Conservation (phyloP, 30 jellyfish, hydroid and myxozoan genomes). For the Catostylus mosaicus region DNA sequence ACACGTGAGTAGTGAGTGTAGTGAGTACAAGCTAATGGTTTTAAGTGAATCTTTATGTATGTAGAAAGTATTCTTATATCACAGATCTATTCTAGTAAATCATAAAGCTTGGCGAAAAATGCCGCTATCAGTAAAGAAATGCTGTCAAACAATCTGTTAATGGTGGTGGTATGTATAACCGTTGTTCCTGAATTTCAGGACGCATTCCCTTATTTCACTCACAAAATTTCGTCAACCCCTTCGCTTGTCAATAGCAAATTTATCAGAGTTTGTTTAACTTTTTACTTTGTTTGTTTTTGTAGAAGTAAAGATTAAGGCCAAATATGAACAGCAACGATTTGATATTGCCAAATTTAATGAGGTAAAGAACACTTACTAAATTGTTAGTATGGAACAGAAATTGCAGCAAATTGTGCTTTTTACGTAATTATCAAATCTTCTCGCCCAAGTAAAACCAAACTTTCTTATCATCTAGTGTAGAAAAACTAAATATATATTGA, state of each 20-base stretch:
- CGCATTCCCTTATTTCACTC: not conserved
- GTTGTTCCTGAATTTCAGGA: not conserved
- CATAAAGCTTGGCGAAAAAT: constrained; percentile 13
- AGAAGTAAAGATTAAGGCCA: constrained; percentile 20
- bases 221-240: constrained; percentile 19
- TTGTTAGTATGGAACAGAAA: too few relatives aligned
- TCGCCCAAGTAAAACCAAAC: too few relatives aligned
- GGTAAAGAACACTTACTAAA: constrained; percentile 25
- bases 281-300: not conserved
- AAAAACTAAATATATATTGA: too few relatives aligned
- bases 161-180: constrained; percentile 27
- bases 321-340: constrained; percentile 1
- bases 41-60: not conserved
- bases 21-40: too few relatives aligned
- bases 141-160: not conserved
- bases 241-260: not conserved
- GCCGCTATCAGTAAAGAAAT: not conserved
- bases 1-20: too few relatives aligned
- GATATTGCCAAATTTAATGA: constrained; percentile 32
- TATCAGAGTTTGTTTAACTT: not conserved
- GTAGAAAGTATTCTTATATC: constrained; percentile 12
- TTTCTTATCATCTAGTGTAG: too few relatives aligned
- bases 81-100: constrained; percentile 19
- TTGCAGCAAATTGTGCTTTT: too few relatives aligned
- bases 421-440: too few relatives aligned